Percentiles rank a stretch among this genome's conserved stretches.
Evolutionary conservation across 1,140 invertebrate species (phyloP).

Genomic region (Drosophila rufa): DNA sequence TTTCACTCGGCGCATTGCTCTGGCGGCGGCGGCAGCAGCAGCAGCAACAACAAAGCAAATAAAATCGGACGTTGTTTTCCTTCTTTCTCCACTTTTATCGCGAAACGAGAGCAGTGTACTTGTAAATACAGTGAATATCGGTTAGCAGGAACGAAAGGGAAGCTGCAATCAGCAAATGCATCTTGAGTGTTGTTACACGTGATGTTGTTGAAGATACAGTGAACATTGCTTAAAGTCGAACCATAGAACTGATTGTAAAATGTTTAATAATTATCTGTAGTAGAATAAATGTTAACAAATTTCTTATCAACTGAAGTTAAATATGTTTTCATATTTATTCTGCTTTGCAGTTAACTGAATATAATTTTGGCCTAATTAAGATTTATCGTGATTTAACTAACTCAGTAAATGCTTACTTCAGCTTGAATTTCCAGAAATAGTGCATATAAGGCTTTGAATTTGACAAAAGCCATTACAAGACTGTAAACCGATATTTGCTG

Average conservation of each 20-base stretch:
- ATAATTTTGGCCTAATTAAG: too few relatives aligned
- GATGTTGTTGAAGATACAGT: background rate
- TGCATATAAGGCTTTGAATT: background rate
- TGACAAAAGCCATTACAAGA: background rate
- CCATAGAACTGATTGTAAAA: too few relatives aligned
- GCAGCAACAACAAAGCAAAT: slow-evolving; percentile 9
- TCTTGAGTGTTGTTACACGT: background rate
- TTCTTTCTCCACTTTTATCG: slow-evolving; percentile 61
- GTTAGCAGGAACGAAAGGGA: background rate
- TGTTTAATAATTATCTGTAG: too few relatives aligned
- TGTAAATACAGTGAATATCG: slow-evolving; percentile 22
- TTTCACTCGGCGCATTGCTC: slow-evolving; percentile 19
- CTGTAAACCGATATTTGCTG: background rate
- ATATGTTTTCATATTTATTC: too few relatives aligned
- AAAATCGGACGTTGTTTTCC: slow-evolving; percentile 35
- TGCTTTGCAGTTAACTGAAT: too few relatives aligned
- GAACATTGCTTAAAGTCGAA: background rate
- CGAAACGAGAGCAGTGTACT: slow-evolving; percentile 27
- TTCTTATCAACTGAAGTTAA: too few relatives aligned
- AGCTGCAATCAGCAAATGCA: slow-evolving; percentile 5
- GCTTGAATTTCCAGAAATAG: background rate
- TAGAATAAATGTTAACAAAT: too few relatives aligned
- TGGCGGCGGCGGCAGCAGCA: background rate
- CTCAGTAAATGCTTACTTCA: too few relatives aligned
- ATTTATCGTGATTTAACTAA: too few relatives aligned